Base-by-base conservation (phyloP, 2,113 vertebrate species). In the Vulpes vulpes region DNA sequence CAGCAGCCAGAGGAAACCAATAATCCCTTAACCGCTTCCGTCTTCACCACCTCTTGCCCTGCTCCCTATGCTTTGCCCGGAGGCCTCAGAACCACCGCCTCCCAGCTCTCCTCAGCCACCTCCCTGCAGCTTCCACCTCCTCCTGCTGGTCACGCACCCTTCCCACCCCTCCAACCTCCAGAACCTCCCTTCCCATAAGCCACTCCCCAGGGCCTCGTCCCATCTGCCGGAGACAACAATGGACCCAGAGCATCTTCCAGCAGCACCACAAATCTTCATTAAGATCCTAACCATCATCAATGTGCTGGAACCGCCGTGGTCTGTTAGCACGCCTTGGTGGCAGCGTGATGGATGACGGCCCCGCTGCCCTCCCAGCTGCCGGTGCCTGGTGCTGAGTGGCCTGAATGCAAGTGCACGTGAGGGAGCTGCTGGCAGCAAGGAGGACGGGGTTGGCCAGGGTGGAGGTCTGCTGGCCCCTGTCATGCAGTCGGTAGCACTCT, bases 221-320 rank as follows among this genome's bases (percentile, higher is more conserved):
- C 23, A 4, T 53, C 84, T 69, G n/a, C 65, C 1, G 1, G 71
- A 81, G 69, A 83, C 16, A 32, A 64, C 86, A 76, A 12, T 32
- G 35, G 89, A 20, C 55, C 71, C 4, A 53, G 43, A 80, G 71
- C 11, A 65, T 35, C 78, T 51, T 38, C 32, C 49, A 3, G 49
- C 23, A n/a, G 30, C 2, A 0, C 38, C 94, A 96, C 96, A 60
- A 79, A 87, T 90, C 95, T 94, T 96, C 95, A 60, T 80, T 32
- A 96, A 74, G 51, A 27, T 60, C 49, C 0, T 65, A 65, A 82
- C 43, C 65, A n/a, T 82, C 79, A 38, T 57, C 35, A 49, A 65
- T 27, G 60, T 38, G 49, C 96, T 55, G 55, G 88, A 76, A 83
- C 85, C 5, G 0, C 79, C 0, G 5, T 0, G 17, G 65, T n/a